Evolutionary conservation across 1,140 invertebrate genomes (phyloP).

Genomic region (Habropoda laboriosa): DNA sequence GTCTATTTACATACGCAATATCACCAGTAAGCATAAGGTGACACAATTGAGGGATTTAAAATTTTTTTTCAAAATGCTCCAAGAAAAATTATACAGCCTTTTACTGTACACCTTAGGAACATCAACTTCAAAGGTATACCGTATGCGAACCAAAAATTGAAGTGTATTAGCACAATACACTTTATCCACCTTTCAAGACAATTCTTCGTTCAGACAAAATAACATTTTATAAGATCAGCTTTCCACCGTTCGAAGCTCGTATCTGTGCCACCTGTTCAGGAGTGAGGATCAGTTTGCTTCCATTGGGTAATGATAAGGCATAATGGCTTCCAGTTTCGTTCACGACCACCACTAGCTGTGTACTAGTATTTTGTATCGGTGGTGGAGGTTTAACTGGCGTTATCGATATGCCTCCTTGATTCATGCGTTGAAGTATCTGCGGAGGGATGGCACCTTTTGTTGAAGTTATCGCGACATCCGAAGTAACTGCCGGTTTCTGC

Average conservation of each 20-base stretch:
- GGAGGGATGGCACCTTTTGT: conserved; percentile 66
- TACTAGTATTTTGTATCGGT: conserved; percentile 40
- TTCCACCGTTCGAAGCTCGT: conserved; percentile 78
- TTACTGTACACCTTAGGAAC: conserved; percentile 14
- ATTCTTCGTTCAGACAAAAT: not conserved
- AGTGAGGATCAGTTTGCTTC: conserved; percentile 78
- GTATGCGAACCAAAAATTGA: conserved; percentile 1
- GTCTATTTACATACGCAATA: not conserved
- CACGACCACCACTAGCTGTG: conserved; percentile 78
- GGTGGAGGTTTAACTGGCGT: conserved; percentile 73
- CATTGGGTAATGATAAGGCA: conserved; percentile 77
- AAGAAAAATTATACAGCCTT: not conserved
- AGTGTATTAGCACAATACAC: too few relatives aligned
- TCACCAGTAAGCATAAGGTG: not conserved
- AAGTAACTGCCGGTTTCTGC: conserved; percentile 60
- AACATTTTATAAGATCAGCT: conserved; percentile 72
- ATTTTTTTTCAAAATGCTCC: not conserved
- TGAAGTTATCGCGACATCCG: conserved; percentile 48
- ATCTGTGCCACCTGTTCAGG: conserved; percentile 80
- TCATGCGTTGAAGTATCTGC: conserved; percentile 76
- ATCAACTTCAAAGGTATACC: not conserved
- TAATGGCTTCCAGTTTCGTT: conserved; percentile 81
- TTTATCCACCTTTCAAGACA: not conserved
- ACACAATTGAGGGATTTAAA: not conserved
- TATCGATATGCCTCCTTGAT: conserved; percentile 78